Percentiles rank a stretch among this genome's conserved stretches.
Conservation (phyloP, 2,888 invertebrate genomes). For the Prenolepis imparis region DNA sequence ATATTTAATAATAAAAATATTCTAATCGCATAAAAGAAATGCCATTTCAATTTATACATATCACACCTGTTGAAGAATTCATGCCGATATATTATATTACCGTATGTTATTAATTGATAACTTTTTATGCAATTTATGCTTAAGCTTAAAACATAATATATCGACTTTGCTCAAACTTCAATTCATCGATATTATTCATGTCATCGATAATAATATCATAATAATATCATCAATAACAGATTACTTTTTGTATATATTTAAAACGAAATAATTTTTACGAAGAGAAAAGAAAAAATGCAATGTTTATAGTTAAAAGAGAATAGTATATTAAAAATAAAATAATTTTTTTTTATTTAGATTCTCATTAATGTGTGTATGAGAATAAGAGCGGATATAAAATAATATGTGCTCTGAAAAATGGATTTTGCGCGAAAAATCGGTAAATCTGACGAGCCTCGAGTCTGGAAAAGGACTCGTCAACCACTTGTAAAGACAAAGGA, state of each 20-base stretch:
- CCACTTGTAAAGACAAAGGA: conserved; percentile 42
- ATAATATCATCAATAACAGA: not conserved
- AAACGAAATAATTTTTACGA: not conserved
- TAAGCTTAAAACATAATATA: not conserved
- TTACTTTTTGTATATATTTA: not conserved
- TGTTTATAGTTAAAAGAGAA: not conserved
- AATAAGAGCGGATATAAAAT: not conserved
- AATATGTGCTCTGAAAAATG: conserved; percentile 59
- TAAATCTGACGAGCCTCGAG: conserved; percentile 63
- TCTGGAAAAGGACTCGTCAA: conserved; percentile 30
- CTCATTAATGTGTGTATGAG: not conserved
- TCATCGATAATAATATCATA: conserved; percentile 20
- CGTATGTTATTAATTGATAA: not conserved
- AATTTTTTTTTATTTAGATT: not conserved
- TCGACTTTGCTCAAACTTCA: conserved; percentile 12
- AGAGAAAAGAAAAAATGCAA: not conserved
- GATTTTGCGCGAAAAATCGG: conserved; percentile 77
- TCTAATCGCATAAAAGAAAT: not conserved
- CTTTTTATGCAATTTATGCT: not conserved
- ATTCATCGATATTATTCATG: not conserved
- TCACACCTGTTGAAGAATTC: conserved; percentile 11
- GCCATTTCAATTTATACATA: not conserved
- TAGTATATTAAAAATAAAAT: not conserved
- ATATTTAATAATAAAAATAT: not conserved
- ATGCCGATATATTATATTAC: not conserved